These are phyloP conservation scores for Lysandra bellargus DNA, from an alignment of 2,888 invertebrate genomes.

Conservation along the genomic window DNA sequence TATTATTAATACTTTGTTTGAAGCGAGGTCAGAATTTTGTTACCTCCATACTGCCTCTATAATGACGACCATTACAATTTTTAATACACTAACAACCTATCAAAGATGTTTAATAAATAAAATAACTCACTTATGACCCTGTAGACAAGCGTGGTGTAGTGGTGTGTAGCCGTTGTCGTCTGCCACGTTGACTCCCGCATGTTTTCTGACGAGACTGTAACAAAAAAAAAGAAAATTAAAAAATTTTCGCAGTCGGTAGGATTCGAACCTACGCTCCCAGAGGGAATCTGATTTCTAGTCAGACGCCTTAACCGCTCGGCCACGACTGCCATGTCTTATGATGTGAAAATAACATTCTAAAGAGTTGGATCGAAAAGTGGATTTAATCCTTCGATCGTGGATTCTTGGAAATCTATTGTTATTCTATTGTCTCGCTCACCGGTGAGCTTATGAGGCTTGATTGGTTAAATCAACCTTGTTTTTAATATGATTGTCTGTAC, in stretches of 20 bases:
- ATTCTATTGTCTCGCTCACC: too few species aligned
- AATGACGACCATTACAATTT: too few species aligned
- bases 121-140: constrained; percentile 91
- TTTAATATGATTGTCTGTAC: neutral
- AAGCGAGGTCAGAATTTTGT: too few species aligned
- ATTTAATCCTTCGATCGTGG: too few species aligned
- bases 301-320: constrained; percentile 94
- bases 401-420: too few species aligned
- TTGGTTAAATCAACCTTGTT: neutral
- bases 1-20: too few species aligned
- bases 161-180: constrained; percentile 96
- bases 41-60: too few species aligned
- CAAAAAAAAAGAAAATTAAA: constrained; percentile 45
- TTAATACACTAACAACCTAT: too few species aligned
- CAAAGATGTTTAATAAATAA: neutral
- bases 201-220: constrained; percentile 88
- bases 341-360: neutral
- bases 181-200: constrained; percentile 95
- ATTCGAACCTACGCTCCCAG: constrained; percentile 95
- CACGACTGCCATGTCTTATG: constrained; percentile 82
- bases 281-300: constrained; percentile 95
- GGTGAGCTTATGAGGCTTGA: too few species aligned
- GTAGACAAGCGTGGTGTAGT: constrained; percentile 95
- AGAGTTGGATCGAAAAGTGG: neutral
- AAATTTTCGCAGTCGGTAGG: constrained; percentile 87